These are phyloP conservation scores for Ciona savignyi DNA, from an alignment of 23 tunicate species.

Conservation along the genomic window DNA sequence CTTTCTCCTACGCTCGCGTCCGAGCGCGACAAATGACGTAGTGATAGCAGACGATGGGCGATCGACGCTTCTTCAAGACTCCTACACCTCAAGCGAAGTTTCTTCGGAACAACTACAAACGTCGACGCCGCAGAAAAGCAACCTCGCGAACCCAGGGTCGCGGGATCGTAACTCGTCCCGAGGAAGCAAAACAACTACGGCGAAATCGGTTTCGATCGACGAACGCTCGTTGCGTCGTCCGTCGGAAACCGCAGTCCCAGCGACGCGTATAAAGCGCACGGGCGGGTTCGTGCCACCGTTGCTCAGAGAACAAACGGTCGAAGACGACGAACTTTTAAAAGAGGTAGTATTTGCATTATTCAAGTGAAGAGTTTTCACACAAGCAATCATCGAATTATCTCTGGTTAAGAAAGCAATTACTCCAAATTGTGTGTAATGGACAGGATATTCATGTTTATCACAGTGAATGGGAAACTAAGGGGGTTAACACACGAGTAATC, in stretches of 20 bases:
- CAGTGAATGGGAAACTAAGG: no score
- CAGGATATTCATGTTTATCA: no score
- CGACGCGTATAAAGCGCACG: background rate
- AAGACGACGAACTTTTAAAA: background rate
- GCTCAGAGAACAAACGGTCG: background rate
- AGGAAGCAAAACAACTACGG: background rate
- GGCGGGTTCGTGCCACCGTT: background rate
- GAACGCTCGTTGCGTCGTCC: background rate
- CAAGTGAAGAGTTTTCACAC: no score
- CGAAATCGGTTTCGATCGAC: background rate
- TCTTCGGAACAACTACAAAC: background rate
- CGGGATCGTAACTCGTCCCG: background rate
- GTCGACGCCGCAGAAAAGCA: background rate
- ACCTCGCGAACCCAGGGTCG: background rate
- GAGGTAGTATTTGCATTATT: no score
- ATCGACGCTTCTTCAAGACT: background rate
- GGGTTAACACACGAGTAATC: no score
- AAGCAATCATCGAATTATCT: no score
- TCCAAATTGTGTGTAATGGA: no score
- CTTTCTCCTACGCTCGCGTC: conserved; percentile 33
- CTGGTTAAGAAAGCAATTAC: no score
- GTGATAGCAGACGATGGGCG: background rate
- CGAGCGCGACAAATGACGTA: conserved; percentile 3
- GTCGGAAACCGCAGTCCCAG: background rate
- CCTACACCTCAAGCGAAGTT: background rate